Base-by-base conservation (phyloP, 2,113 vertebrate species). In the Panthera leo region DNA sequence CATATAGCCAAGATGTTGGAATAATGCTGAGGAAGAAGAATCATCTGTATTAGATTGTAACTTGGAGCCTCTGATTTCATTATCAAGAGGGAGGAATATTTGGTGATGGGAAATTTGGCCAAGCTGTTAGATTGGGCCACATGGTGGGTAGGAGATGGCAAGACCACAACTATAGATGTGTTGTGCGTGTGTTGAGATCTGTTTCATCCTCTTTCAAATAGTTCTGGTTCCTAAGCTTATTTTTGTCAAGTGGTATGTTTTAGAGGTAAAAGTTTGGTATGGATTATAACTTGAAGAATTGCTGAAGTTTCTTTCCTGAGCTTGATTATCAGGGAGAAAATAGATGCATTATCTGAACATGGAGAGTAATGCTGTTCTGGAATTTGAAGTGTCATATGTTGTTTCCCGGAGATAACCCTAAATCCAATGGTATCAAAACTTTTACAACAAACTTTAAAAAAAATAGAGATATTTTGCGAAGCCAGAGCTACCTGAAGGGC, bases 261-360 rank as follows among this genome's bases (percentile, higher is more conserved):
- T 86, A 93, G 45, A 61, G n/a, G 63, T 68, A 79, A 51, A 92
- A 51, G 15, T 92, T 84, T 73, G 39, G 45, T 48, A 55, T 91
- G 31, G 92, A 23, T 86, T 93, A 42, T n/a, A 89, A 71, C 42
- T 85, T 76, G 19, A 87, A 73, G 34, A 82, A 76, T 78, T 85
- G 18, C 27, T 29, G 39, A 51, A 36, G 31, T 63, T 58, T 85
- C 14, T 93, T 91, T 95, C 21, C 51, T 95, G 61, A 73, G 51
- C 7, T 68, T 45, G 73, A 84, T 45, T 31, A 93, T 83, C 85
- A 93, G 19, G n/a, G 89, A 92, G 51, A 65, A 96, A 96, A 87
- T 42, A 85, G 36, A 58, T 27, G 58, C 2, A 78, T 91, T 5
- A 82, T 90, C 95, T 92, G 92, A 88, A 90, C 34, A 11, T 25